Evolutionary conservation across 1,140 invertebrate species (phyloP), one percentile per base, ranked within the genome.

Genomic region (Micrasema minimum): DNA sequence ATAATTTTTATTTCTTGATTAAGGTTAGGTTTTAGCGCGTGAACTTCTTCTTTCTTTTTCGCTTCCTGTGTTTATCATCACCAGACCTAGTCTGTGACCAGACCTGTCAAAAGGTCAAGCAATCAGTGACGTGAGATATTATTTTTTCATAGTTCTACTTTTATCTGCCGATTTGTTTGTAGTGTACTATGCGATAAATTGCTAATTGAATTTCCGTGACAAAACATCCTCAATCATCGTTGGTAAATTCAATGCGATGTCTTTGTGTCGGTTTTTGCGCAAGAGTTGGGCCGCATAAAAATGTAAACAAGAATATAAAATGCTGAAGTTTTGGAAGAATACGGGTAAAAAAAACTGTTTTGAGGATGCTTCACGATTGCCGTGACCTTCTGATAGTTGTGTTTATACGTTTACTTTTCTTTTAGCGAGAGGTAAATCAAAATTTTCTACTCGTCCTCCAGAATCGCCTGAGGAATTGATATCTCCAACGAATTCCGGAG

Each of bases 261-360:
- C 37, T 16, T 59, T 20, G 35, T 41, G 10, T n/a, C 18, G 3
- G 38, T 31, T 38, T 41, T 7, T 3, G 18, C 37, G 55, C 9
- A 46, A 10, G 41, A 46, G 43, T 41, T 53, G 26, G 35, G 22
- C 50, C 18, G 31, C 0, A 50, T 59, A 62, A 71, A 69, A 62
- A 75, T 75, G 73, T 75, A 72, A 75, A 72, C 72, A 74, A 45
- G 10, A 5, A 7, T 12, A 0, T 50, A 69, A 45, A 51, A 75
- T 75, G 73, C 53, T 75, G 6, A 75, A 75, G 16, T 75, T 75
- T 69, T 75, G 69, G 73, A 75, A 75, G 38, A 75, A 75, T 66
- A 53, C 73, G 11, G 73, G 73, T 75, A 66, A 55, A 70, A 38
- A 70, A 51, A n/a, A 45, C 2, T 41, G 10, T 7, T 59, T 41